Percentiles rank a stretch among this genome's conserved stretches.
These are phyloP conservation scores for Callyntrura guangdongensis DNA, from an alignment of 2,888 invertebrate species.

Conservation along the genomic window DNA sequence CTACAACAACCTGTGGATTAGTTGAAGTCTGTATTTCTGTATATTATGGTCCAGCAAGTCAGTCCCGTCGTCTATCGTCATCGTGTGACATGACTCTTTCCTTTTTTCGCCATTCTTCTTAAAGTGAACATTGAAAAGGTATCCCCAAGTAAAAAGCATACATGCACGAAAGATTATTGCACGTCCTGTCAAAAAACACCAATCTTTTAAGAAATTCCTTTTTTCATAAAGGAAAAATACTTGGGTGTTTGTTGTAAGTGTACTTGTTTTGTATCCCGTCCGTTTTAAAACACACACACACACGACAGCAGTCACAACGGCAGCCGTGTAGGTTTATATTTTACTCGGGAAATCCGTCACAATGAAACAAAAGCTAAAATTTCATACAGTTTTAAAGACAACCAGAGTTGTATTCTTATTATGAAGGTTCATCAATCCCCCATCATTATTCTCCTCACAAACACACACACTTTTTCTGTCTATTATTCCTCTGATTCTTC, in stretches of 20 bases:
- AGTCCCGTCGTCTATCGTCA: background rate
- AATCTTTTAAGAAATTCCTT: no score
- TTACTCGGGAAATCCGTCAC: background rate
- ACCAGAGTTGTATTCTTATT: background rate
- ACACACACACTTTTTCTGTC: no score
- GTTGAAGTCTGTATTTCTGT: background rate
- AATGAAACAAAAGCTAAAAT: background rate
- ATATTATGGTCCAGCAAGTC: background rate
- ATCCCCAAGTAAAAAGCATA: background rate
- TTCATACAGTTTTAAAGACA: conserved; percentile 18
- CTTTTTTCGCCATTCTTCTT: conserved; percentile 66
- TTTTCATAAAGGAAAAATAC: no score
- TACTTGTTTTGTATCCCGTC: no score
- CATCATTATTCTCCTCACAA: background rate
- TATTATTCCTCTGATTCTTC: background rate
- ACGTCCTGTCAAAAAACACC: conserved; percentile 57
- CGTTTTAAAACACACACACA: background rate
- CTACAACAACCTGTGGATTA: conserved; percentile 69
- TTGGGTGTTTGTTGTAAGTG: no score
- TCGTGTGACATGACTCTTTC: background rate
- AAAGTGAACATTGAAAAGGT: conserved; percentile 45
- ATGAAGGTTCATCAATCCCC: conserved; percentile 7
- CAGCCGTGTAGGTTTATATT: background rate
- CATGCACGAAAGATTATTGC: conserved; percentile 27
- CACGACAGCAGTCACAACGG: conserved; percentile 37